Evolutionary conservation across 2,888 invertebrate genomes (phyloP).

Genomic region (Brachypalpus laphriformis): DNA sequence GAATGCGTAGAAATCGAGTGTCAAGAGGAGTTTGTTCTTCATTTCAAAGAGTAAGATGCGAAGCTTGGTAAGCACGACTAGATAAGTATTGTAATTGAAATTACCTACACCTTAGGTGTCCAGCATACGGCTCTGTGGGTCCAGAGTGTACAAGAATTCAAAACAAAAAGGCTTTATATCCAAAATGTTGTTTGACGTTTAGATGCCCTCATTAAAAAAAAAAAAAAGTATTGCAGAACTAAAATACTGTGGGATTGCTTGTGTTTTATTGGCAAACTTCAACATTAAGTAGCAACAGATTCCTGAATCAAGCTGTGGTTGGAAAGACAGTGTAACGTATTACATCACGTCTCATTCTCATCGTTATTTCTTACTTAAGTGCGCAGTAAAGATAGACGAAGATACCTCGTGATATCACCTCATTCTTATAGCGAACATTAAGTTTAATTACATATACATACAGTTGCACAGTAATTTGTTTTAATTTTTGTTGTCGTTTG

Average conservation of each 20-base stretch:
- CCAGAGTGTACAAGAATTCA: neutral
- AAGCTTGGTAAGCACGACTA: neutral
- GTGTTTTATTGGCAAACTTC: too few species aligned
- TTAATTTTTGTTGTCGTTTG: conserved; percentile 8
- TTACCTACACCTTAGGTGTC: neutral
- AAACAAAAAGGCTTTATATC: neutral
- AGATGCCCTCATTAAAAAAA: conserved; percentile 13
- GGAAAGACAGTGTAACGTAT: neutral
- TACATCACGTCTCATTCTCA: neutral
- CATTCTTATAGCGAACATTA: neutral
- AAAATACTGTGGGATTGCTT: too few species aligned
- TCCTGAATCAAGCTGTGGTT: too few species aligned
- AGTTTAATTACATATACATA: conserved; percentile 16
- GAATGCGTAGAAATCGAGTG: neutral
- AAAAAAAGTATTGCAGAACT: too few species aligned
- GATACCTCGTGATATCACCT: neutral
- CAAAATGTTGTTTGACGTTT: conserved; percentile 1
- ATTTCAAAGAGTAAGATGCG: neutral
- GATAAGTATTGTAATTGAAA: neutral
- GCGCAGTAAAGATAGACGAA: too few species aligned
- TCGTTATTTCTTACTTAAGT: neutral
- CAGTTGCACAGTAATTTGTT: conserved; percentile 16
- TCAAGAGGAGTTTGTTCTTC: conserved; percentile 6
- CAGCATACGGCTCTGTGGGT: neutral
- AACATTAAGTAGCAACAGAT: too few species aligned